These are phyloP conservation scores for Limnephilus rhombicus DNA, from an alignment of 2,888 invertebrate genomes.

Conservation along the genomic window DNA sequence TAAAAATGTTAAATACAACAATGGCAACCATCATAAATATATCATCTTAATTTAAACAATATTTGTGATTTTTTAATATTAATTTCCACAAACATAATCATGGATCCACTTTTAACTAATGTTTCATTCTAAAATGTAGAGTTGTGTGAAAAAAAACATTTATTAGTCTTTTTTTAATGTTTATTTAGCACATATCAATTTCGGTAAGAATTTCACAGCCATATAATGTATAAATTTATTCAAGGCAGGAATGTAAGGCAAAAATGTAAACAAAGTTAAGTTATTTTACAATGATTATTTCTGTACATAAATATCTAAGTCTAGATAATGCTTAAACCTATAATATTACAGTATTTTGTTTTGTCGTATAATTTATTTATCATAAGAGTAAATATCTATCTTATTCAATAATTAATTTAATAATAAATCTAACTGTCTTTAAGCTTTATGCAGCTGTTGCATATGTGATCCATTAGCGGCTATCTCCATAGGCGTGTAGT, in stretches of 20 bases:
- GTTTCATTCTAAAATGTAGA: neutral
- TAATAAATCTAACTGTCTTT: neutral
- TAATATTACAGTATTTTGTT: neutral
- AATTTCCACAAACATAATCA: neutral
- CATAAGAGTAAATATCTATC: neutral
- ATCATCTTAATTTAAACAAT: neutral
- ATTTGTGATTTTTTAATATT: neutral
- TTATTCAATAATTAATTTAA: neutral
- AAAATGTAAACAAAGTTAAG: neutral
- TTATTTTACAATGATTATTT: conserved; percentile 4
- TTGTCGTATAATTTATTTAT: neutral
- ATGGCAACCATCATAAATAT: neutral
- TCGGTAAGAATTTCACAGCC: neutral
- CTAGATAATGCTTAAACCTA: neutral
- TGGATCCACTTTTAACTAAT: neutral
- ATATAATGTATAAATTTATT: neutral
- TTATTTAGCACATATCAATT: neutral
- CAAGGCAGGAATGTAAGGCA: neutral
- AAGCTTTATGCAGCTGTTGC: too few species aligned
- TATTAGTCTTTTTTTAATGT: neutral
- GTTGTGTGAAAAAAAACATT: neutral
- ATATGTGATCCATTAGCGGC: too few species aligned
- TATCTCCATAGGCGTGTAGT: too few species aligned
- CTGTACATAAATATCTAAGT: neutral
- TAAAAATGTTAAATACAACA: neutral